Evolutionary conservation across 1,140 invertebrate genomes (phyloP).

Genomic region (Atopsyche davidsoni): DNA sequence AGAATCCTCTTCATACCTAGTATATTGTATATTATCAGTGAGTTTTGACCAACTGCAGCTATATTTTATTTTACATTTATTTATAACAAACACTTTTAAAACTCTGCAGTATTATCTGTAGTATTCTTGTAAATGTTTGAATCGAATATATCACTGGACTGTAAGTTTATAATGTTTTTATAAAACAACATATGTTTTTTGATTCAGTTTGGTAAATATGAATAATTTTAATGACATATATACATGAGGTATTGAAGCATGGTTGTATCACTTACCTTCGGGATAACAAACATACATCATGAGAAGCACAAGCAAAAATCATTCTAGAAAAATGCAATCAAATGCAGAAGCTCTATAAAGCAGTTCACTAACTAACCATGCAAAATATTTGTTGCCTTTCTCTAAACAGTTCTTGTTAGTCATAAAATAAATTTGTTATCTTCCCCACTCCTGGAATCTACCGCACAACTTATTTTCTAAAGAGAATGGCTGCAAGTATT

Average conservation of each 20-base stretch:
- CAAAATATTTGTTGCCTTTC: conserved; percentile 27
- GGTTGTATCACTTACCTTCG: conserved; percentile 14
- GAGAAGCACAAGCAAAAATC: conserved; percentile 20
- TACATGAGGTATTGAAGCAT: too few relatives aligned
- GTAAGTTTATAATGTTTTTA: too few relatives aligned
- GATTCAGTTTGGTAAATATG: neutral
- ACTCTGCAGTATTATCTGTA: too few relatives aligned
- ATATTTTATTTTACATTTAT: too few relatives aligned
- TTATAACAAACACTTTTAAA: too few relatives aligned
- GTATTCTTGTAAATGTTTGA: too few relatives aligned
- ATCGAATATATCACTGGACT: too few relatives aligned
- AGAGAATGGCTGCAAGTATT: conserved; percentile 25
- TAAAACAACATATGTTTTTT: neutral
- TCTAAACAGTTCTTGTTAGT: conserved; percentile 11
- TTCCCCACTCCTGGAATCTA: neutral
- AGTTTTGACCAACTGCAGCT: too few relatives aligned
- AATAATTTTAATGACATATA: neutral
- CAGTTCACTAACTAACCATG: conserved; percentile 17
- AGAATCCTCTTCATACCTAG: too few relatives aligned
- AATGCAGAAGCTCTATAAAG: conserved; percentile 25
- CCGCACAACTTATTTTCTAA: neutral
- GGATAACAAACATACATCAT: neutral
- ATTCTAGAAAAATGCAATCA: conserved; percentile 16
- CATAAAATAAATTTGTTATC: conserved; percentile 5
- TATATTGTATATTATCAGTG: too few relatives aligned